These are phyloP conservation scores for Eurystomus gularis DNA, from an alignment of 2,113 vertebrate species.

Conservation along the genomic window DNA sequence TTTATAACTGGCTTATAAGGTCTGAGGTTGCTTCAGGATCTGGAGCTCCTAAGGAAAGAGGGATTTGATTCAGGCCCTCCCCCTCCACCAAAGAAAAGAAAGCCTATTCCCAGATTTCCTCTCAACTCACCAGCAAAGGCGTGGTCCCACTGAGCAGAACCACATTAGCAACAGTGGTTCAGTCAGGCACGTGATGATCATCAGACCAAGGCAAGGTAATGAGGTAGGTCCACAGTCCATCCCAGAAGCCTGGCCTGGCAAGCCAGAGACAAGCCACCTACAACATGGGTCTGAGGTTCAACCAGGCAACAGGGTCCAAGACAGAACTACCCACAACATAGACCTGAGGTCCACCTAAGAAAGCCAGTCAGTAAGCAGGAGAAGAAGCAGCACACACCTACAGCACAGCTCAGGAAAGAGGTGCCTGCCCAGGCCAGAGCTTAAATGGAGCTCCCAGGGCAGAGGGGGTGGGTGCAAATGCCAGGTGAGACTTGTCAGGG, in stretches of 20 bases:
- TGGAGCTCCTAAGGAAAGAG: not conserved
- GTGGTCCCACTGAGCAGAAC: not conserved
- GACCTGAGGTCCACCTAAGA: not conserved
- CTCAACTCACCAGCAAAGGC: not conserved
- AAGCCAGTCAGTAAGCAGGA: not conserved
- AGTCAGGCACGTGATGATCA: not conserved
- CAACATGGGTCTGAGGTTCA: not conserved
- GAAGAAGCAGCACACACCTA: not conserved
- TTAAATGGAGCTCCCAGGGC: not conserved
- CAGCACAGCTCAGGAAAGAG: not conserved
- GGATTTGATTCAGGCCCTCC: not conserved
- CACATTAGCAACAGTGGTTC: fast-evolving
- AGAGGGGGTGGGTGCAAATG: not conserved
- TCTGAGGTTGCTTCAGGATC: not conserved
- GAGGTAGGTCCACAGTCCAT: no score
- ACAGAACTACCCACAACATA: not conserved
- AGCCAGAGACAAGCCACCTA: not conserved
- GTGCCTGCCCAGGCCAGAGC: not conserved
- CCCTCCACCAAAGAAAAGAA: not conserved
- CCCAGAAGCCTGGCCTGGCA: not conserved
- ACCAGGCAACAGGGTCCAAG: not conserved
- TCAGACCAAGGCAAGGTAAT: not conserved
- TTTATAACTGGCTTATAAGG: not conserved
- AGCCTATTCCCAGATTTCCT: not conserved
- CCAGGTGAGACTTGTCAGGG: not conserved